A percentile compares a stretch with the other conserved stretches of the same genome.
phyloP scores from a whole-genome alignment of 2,113 vertebrate genomes.

The Corythornis madagascariensis region DNA sequence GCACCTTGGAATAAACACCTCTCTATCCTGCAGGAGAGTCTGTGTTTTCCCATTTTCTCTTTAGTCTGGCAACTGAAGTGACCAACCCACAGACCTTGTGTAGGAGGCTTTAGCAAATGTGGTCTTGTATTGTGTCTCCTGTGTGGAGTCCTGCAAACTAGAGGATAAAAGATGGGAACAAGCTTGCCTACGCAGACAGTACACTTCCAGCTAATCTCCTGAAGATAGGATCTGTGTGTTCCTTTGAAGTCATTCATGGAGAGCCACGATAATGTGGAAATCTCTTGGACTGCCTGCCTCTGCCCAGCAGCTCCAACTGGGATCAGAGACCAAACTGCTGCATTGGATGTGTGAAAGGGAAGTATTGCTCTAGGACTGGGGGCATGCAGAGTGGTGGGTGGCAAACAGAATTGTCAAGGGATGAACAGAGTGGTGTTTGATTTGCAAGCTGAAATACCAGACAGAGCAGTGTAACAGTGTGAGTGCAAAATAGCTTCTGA shows the following conservation, averaged over 20 bases:
- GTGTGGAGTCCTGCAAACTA: neutral
- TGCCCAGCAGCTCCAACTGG: neutral
- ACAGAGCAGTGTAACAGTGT: neutral
- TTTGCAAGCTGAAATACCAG: neutral
- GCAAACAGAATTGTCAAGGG: neutral
- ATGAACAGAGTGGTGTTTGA: neutral
- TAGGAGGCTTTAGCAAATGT: neutral
- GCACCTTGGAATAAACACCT: neutral
- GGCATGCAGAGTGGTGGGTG: neutral
- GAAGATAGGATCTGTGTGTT: slow-evolving; percentile 1
- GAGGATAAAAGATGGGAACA: neutral
- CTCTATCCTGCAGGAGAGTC: neutral
- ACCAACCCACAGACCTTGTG: neutral
- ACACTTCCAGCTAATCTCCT: neutral
- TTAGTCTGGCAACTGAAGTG: neutral
- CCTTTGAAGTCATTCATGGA: slow-evolving; percentile 40
- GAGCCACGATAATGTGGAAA: neutral
- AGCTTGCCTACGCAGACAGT: neutral
- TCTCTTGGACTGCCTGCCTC: neutral
- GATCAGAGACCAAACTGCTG: neutral
- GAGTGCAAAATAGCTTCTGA: neutral
- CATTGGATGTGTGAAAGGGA: neutral
- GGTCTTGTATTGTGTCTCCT: neutral
- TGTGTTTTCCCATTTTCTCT: neutral
- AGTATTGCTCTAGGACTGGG: neutral